Base-by-base conservation (phyloP, 2,888 invertebrate species). In the Caradrina kadenii region DNA sequence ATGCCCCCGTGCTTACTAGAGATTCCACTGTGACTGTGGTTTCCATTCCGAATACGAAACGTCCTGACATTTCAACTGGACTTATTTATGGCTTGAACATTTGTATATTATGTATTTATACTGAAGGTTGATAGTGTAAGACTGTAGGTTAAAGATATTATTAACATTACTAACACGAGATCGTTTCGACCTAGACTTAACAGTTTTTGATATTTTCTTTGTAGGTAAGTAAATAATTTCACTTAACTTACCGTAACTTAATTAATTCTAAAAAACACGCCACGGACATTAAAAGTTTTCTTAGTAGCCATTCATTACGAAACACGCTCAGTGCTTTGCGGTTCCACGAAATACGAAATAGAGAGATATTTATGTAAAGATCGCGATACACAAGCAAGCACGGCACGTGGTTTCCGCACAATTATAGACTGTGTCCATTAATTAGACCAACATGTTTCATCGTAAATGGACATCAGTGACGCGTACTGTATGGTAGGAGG, bases 381-480 rank as follows among this genome's bases (percentile, higher is more conserved):
- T 72, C 63, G 48, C 58, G 68, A 68, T 77, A 75, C 49, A 73
- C 53, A 59, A 78, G 71, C 67, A 63, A 68, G 70, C 71, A 45
- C 26, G 65, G 84, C 88, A 88, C 89, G 88, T 88, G 88, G 88
- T 84, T 85, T 85, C 86, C 88, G 87, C 84, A 84, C 89, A 89
- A 90, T 92, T 93, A 93, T 93, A 92, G 91, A 91, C 90, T 87
- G 86, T 87, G 91, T 89, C 90, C 92, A 93, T 94, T 94, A 94
- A 94, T 94, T 93, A 94, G 91, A 90, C 87, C 89, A 91, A 89
- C 92, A 91, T 93, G 93, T 93, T 93, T 92, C 92, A 92, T 92
- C 88, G 91, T 93, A 93, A 83, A 94, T 94, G 92, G 91, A 91
- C 91, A 90, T 91, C 83, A 89, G 89, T 87, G 92, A 90, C 90